Evolutionary conservation across 1,140 invertebrate species (phyloP), one percentile per base, ranked within the genome.

Genomic region (Drosophila simulans): DNA sequence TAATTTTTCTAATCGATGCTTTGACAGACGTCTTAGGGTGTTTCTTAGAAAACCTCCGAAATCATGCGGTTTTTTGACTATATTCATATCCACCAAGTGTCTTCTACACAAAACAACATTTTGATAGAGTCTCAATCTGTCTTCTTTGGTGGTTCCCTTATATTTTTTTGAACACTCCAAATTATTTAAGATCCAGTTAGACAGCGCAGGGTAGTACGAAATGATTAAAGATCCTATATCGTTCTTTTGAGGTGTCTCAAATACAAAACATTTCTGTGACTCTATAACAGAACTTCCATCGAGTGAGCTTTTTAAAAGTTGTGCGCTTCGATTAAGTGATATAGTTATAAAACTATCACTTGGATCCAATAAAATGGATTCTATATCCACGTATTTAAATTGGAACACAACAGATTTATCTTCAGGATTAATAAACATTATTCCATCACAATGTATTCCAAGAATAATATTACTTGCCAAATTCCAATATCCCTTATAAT

Each of bases 161-260:
- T 60, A 80, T 62, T 81, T 85, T 49, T 91, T 92, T 25, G 77
- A 59, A 0, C 95, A 94, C 25, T 95, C 94, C 91, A 96, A 96
- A 54, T 96, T 96, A 83, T 98, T 96, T 13, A 96, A 96, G 46
- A 98, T 95, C 95, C 97, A 98, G 35, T 95, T 95, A 5, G 97
- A 97, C 42, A 98, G 93, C 11, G 95, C 93, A 0, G 97, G 97
- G 81, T 95, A 98, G 91, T 99, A 99, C 42, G 97, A 97, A 3
- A 97, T 97, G 77, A 98, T 98, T 22, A 99, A 93, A 86, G 97
- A 97, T 5, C 97, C 98, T 63, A 98, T 98, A 93, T 98, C 97
- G 74, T 95, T 94, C 91, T 98, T 98, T 83, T 97, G 96, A 11
- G 94, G 91, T 1, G 97, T 98, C 92, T 98, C 98, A 90, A 99